A percentile compares a stretch with the other conserved stretches of the same genome.
Evolutionary conservation across 2,888 invertebrate species (phyloP).

Genomic region (Atrina japonica): DNA sequence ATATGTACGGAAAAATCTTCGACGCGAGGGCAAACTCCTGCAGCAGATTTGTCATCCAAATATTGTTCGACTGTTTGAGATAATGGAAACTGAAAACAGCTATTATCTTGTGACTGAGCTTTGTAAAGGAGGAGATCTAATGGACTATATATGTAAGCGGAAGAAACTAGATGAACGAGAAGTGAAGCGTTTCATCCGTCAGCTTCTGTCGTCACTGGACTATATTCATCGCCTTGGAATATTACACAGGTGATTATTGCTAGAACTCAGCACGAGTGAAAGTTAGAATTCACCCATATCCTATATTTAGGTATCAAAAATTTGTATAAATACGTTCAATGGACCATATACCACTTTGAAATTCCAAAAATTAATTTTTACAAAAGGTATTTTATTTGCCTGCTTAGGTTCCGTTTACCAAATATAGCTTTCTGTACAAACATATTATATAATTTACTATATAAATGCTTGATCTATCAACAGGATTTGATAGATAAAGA

Average conservation of each 20-base stretch:
- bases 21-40: slow-evolving; percentile 77
- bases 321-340: too few relatives aligned
- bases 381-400: too few relatives aligned
- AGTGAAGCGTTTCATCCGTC: slow-evolving; percentile 74
- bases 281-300: too few relatives aligned
- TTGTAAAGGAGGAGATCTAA: slow-evolving; percentile 78
- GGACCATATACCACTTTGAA: too few relatives aligned
- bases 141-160: slow-evolving; percentile 77
- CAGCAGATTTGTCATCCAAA: slow-evolving; percentile 78
- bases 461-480: too few relatives aligned
- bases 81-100: slow-evolving; percentile 80
- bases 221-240: slow-evolving; percentile 78
- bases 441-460: too few relatives aligned
- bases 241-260: slow-evolving; percentile 75
- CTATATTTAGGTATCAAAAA: too few relatives aligned
- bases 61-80: slow-evolving; percentile 76
- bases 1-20: slow-evolving; percentile 78
- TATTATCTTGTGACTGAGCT: slow-evolving; percentile 80
- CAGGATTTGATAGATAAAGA: too few relatives aligned
- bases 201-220: slow-evolving; percentile 78
- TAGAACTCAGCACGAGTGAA: too few relatives aligned
- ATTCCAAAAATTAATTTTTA: too few relatives aligned
- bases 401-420: too few relatives aligned
- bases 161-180: slow-evolving; percentile 75
- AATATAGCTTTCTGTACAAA: too few relatives aligned